phyloP scores from a whole-genome alignment of 2,113 vertebrate genomes.

The Chaenocephalus aceratus region DNA sequence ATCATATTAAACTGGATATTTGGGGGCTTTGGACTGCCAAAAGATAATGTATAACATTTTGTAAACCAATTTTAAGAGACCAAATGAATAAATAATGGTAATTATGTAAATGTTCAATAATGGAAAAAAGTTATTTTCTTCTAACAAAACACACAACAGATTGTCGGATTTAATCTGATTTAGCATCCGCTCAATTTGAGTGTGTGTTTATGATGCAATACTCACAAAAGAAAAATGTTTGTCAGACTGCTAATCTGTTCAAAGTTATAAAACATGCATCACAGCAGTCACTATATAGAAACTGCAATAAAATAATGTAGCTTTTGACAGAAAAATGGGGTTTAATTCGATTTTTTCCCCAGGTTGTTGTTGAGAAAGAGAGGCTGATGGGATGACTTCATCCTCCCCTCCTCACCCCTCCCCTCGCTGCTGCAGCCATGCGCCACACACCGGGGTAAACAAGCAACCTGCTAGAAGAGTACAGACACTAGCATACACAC shows the following conservation, averaged over 20 bases:
- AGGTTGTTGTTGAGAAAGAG: conserved; percentile 39
- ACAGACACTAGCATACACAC: conserved; percentile 24
- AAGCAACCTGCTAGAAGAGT: conserved; percentile 57
- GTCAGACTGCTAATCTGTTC: not conserved
- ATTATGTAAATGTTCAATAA: too few species aligned
- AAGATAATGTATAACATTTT: too few species aligned
- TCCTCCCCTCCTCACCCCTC: conserved; percentile 50
- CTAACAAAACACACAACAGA: not conserved
- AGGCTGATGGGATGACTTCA: conserved; percentile 77
- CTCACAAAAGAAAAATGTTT: not conserved
- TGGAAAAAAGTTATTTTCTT: not conserved
- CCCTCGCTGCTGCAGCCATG: conserved; percentile 70
- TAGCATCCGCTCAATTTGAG: not conserved
- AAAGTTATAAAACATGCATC: not conserved
- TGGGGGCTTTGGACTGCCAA: too few species aligned
- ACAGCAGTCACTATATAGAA: not conserved
- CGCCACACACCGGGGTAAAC: conserved; percentile 69
- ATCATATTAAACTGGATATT: too few species aligned
- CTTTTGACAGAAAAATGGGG: not conserved
- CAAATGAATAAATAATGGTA: too few species aligned
- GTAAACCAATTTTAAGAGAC: too few species aligned
- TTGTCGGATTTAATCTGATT: not conserved
- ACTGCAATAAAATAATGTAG: not conserved
- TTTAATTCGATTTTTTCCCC: not conserved
- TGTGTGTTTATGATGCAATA: not conserved